Evolutionary conservation across 2,888 invertebrate species (phyloP), one percentile per base, ranked within the genome.

Genomic region (Pecten maximus): DNA sequence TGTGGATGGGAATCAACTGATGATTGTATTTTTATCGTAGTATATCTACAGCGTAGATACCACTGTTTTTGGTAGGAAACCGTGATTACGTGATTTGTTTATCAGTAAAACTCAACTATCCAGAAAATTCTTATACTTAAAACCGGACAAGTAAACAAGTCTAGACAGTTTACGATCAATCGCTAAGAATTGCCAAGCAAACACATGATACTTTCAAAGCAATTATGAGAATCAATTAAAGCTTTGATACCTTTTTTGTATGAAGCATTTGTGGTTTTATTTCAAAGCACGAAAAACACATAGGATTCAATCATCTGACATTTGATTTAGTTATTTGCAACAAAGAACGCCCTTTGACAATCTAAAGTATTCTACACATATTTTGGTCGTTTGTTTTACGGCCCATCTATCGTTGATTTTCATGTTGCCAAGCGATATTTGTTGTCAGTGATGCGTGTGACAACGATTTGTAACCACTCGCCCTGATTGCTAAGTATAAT

Each of bases 251-350:
- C 35, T 23, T 74, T 35, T n/a, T 74, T 74, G 35, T 35, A 74
- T 35, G 74, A 28, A 74, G 16, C 74, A 74, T 74, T 74, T 74
- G 74, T 74, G 28, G 74, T 74, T 6, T 74, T 74, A 74, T 74
- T 74, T 74, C 74, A 74, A 74, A 74, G 74, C 23, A 74, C 28
- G 74, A 28, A 74, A 74, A 74, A 74, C 28, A 74, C 74, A 74
- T 74, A 35, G 28, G 74, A 74, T 74, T 74, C 35, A 74, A 28
- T 74, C 74, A 74, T 10, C 1, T 15, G 35, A 23, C 12, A 2
- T 35, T 74, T 28, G 74, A 74, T 74, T 74, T 28, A 4, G 28
- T 8, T 6, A 12, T 35, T 28, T 28, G 35, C 28, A 74, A 28
- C 12, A 35, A 74, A 28, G 35, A 8, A 35, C 28, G 8, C 35